Evolutionary conservation across 2,888 invertebrate species (phyloP), one percentile per base, ranked within the genome.

Genomic region (Cephonodes hylas): DNA sequence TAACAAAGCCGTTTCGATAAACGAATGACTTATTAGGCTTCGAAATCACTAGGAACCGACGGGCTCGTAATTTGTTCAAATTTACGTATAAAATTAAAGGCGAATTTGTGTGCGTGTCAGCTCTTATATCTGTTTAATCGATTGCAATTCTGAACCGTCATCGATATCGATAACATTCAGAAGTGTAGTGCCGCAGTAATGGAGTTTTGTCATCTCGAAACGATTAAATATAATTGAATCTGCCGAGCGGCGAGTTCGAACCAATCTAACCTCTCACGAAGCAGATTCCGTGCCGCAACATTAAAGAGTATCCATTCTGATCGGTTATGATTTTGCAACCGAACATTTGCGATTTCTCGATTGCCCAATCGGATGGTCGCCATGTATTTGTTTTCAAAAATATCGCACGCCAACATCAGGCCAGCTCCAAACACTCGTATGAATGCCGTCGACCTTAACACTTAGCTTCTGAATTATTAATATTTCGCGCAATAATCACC

Each of bases 141-240:
- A 71, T 73, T 56, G 60, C 63, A 77, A 72, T 74, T 68, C 72
- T 31, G 66, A 75, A 78, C 72, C 64, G 73, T 73, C 73, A 71
- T 72, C 72, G 74, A 75, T 72, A 70, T 73, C 71, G 72, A 75
- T 78, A 71, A 75, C 73, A 72, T 70, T 72, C 68, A 69, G 64
- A 60, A 66, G 66, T 58, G 62, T 65, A 66, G 64, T 70, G 67
- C 67, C 65, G 67, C 64, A 73, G 71, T 73, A 75, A 79, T 80
- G 68, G 69, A 74, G 79, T 84, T 84, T 86, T 86, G 84, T 86
- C 83, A 84, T 86, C 79, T 75, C 72, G 72, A 70, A 73, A 73
- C 81, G 77, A 83, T 85, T 82, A 81, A 81, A 83, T 77, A 75
- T 86, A 87, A 88, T 86, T 85, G 86, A 87, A 86, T 84, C 77